phyloP scores from a whole-genome alignment of 2,113 vertebrate genomes.

The Lagopus muta region DNA sequence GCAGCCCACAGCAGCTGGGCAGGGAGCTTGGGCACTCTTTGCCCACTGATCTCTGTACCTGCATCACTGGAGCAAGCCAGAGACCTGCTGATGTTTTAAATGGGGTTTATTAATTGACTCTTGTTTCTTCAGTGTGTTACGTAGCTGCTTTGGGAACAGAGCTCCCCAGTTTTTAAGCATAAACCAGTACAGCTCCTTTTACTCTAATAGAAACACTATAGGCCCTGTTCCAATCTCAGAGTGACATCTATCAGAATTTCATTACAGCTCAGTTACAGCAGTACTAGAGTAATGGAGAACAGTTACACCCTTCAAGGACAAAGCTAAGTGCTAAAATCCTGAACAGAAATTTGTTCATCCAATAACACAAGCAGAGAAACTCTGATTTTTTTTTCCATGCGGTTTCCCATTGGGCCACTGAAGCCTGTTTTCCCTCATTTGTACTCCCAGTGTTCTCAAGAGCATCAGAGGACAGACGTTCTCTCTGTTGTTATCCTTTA shows the following conservation, averaged over 20 bases:
- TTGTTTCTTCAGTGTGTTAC: neutral
- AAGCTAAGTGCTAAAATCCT: neutral
- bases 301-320: neutral
- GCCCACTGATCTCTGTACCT: neutral
- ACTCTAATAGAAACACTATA: neutral
- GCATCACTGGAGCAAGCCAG: neutral
- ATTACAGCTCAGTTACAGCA: neutral
- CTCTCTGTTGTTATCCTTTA: neutral
- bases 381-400: neutral
- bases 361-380: neutral
- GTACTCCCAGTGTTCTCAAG: neutral
- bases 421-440: neutral
- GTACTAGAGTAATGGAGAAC: neutral
- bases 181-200: neutral
- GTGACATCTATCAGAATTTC: constrained; percentile 3
- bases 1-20: neutral
- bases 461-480: neutral
- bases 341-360: neutral
- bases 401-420: neutral
- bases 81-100: neutral
- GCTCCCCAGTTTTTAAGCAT: neutral
- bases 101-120: neutral
- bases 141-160: neutral
- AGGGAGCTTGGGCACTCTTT: neutral
- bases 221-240: neutral